These are phyloP conservation scores for Hypotaenidia okinawae DNA, from an alignment of 2,797 vertebrate genomes.

Conservation along the genomic window DNA sequence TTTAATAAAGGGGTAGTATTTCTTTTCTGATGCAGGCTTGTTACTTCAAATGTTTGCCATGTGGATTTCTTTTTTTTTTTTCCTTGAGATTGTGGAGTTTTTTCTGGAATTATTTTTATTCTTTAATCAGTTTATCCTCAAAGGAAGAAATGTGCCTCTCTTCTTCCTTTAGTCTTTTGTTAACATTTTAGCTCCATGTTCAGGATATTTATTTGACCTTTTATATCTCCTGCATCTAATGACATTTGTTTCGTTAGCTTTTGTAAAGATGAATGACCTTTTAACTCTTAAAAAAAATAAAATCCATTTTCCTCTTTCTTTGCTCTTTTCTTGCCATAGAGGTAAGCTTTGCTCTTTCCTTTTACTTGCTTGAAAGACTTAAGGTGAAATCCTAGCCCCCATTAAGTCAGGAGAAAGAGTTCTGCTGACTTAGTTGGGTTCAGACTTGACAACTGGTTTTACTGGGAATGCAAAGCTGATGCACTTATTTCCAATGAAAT, in stretches of 20 bases:
- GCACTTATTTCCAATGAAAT: neutral
- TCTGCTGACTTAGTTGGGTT: neutral
- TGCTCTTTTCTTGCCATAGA: neutral
- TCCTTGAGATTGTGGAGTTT: neutral
- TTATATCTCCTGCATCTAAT: constrained; percentile 62
- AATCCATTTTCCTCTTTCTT: constrained; percentile 11
- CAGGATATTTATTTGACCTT: constrained; percentile 74
- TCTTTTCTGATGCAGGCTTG: neutral
- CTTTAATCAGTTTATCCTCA: constrained; percentile 48
- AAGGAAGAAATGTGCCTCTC: neutral
- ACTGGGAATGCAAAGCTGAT: neutral
- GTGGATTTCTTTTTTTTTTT: neutral
- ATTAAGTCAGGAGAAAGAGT: neutral
- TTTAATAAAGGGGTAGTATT: neutral
- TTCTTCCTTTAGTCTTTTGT: constrained; percentile 37
- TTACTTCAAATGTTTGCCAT: neutral
- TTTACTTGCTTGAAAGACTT: neutral
- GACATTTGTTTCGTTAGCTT: constrained; percentile 71
- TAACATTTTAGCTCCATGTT: constrained; percentile 64
- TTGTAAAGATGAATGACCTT: constrained; percentile 71
- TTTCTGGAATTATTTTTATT: neutral
- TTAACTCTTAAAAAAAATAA: constrained; percentile 25
- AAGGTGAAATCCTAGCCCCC: neutral
- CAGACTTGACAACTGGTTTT: neutral
- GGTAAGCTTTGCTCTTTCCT: constrained; percentile 13